Evolutionary conservation across 2,888 invertebrate species (phyloP), one percentile per base, ranked within the genome.

Genomic region (Drosophila nigritarsus): DNA sequence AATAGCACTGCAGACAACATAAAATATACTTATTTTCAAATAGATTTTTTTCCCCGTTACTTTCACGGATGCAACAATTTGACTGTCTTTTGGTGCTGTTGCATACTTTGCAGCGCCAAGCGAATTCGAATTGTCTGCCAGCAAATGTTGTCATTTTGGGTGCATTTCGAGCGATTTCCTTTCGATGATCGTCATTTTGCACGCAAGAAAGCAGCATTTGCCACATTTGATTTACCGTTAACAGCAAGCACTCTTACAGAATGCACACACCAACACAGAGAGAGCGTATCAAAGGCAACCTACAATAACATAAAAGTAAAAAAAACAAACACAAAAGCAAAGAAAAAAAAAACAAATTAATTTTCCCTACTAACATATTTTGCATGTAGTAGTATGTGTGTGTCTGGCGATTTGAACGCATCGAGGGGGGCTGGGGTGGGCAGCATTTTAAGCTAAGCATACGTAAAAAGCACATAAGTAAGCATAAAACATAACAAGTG

Each of bases 71-170:
- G 24, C 27, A 42, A 68, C 70, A 83, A 85, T 85, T 85, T 82
- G 81, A 68, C 69, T 89, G 8, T 74, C 79, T 36, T 66, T 87
- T 89, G 87, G 62, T 20, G 82, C 79, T 81, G 69, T 67, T 67
- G 63, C 65, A 54, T 68, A 62, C 62, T 68, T 69, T 64, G 20
- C 69, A 86, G 84, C 76, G 65, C 65, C 82, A 89, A 89, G 62
- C 66, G 79, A 82, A 89, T 87, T 87, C 53, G 50, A 84, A 84
- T 87, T 77, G 69, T 32, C 24, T 20, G 49, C 36, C 54, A 38
- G 49, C 65, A 70, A 80, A 80, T 75, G 80, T 55, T 50, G 66
- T 50, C 63, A 50, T 70, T 61, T 65, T 61, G 50, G 24, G 49
- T 36, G 51, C 42, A 55, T 18, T 34, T 20, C 65, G 48, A 36